Evolutionary conservation across 2,797 vertebrate species (phyloP).

Genomic region (Catostomus latipinnis): DNA sequence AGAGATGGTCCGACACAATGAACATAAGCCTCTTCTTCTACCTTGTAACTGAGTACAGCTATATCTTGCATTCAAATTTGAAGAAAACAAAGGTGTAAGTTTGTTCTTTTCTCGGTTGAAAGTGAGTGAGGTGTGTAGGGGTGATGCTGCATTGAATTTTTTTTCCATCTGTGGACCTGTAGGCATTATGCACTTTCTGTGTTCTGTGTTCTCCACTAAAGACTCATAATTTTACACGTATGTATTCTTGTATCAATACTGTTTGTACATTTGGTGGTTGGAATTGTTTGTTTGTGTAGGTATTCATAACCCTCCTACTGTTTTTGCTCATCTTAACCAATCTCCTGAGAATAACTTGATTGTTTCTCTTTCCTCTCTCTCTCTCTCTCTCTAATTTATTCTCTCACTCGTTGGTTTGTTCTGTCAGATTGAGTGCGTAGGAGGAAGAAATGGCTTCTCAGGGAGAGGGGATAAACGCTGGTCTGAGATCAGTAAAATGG

Average conservation of each 20-base stretch:
- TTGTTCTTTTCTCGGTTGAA: background rate
- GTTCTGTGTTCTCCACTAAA: slow-evolving; percentile 28
- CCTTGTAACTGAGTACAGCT: background rate
- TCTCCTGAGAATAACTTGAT: slow-evolving; percentile 46
- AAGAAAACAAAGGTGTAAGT: slow-evolving; percentile 9
- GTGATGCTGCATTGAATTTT: background rate
- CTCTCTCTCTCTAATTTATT: slow-evolving; percentile 30
- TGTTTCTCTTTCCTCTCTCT: slow-evolving; percentile 6
- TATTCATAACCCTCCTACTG: slow-evolving; percentile 14
- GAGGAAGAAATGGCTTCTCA: slow-evolving; percentile 36
- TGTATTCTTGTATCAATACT: slow-evolving; percentile 12
- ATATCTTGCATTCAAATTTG: slow-evolving; percentile 1
- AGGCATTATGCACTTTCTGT: slow-evolving; percentile 23
- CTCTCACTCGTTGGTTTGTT: slow-evolving; percentile 24
- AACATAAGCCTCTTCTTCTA: background rate
- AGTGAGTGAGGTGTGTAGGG: background rate
- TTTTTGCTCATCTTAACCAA: slow-evolving; percentile 44
- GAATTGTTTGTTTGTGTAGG: slow-evolving; percentile 37
- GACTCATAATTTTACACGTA: slow-evolving; percentile 36
- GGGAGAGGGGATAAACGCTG: slow-evolving; percentile 46
- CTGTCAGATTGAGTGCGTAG: slow-evolving; percentile 39
- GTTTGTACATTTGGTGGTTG: slow-evolving; percentile 30
- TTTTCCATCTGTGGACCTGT: slow-evolving; percentile 13
- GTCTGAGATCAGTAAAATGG: slow-evolving; percentile 44
- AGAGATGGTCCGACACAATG: slow-evolving; percentile 17